Evolutionary conservation across 2,113 vertebrate genomes (phyloP), one percentile per base, ranked within the genome.

Genomic region (Callipepla californica): DNA sequence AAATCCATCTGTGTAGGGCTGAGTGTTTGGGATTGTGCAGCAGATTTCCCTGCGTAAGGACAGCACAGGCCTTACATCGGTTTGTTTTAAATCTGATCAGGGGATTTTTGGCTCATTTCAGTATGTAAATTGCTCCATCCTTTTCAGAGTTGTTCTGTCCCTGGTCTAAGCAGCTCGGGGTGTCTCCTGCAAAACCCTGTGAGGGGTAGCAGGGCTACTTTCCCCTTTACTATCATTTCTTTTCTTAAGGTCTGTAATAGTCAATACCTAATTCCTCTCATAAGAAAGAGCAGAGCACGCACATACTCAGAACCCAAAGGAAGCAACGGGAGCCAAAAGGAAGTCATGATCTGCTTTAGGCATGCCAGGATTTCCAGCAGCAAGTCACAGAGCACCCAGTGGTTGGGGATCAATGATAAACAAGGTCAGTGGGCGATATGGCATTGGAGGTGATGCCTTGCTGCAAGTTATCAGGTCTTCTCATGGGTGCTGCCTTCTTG

Each of bases 391-490:
- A 40, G 48, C n/a, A 12, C 36, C 40, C 0, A 0, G 47, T 1
- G 4, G 10, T 80, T 91, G 76, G 65, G 20, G 6, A 70, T 13
- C 4, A 1, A 45, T 2, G 5, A 53, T 62, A 34, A 90, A 47
- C 51, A 78, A 1, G 1, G 22, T 25, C 55, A 1, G 0, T 36
- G 61, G 55, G 59, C 32, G 30, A 53, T 22, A 53, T 5, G 11
- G 9, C 0, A 3, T 28, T 66, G 42, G 3, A 50, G 47, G 25
- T 0, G 3, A 67, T 73, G 62, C 28, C 34, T 32, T 40, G 42
- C 63, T 82, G 36, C 8, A 42, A 47, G n/a, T 50, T 73, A 42
- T 48, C 36, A 22, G 20, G 26, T 40, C 36, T 79, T 65, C 30
- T 40, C 13, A 5, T 18, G 73, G 69, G 42, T 80, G 13, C 30